Base-by-base conservation (phyloP, 1,140 invertebrate genomes). In the Drosophila sulfurigaster region DNA sequence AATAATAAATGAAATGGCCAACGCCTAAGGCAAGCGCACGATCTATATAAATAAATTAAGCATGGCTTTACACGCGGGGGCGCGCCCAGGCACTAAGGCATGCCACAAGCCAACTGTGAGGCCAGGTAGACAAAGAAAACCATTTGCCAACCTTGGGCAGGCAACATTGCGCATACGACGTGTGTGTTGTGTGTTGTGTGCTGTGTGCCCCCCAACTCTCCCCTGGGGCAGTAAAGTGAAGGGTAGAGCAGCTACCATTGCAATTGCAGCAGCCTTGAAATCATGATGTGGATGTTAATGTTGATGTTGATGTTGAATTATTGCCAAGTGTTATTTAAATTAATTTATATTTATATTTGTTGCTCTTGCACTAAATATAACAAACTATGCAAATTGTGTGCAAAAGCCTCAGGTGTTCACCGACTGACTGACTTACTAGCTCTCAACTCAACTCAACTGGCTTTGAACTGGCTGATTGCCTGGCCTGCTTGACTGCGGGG, bases 21-120 rank as follows among this genome's bases (percentile, higher is more conserved):
- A 88, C 85, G 83, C 83, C 83, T 83, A 67, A 83, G 80, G 83
- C 83, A 6, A 82, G 67, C 81, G 78, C 79, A 79, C 81, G 86
- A 90, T 90, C 86, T 89, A 89, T 81, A 85, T 89, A 88, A 74
- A 78, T 69, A 82, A 82, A 85, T 81, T 81, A 89, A 81, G 66
- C 68, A 66, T 73, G 78, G 71, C 82, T 82, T 88, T 88, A 88
- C 77, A 88, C 49, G 70, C 49, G 70, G 77, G 77, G 82, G 81
- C 81, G 81, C 83, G 78, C 81, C 82, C 79, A 69, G 71, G 69
- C 81, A 65, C 43, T 51, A 68, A 20, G 59, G 15, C 58, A 20
- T 8, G n/a, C 30, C 58, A 59, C 58, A 59, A 8, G 16, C 11
- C 64, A 57, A 32, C 30, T n/a, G 49, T 16, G 30, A n/a, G 20